These are phyloP conservation scores for Atlantisia rogersi DNA, from an alignment of 2,113 vertebrate species.

Conservation along the genomic window DNA sequence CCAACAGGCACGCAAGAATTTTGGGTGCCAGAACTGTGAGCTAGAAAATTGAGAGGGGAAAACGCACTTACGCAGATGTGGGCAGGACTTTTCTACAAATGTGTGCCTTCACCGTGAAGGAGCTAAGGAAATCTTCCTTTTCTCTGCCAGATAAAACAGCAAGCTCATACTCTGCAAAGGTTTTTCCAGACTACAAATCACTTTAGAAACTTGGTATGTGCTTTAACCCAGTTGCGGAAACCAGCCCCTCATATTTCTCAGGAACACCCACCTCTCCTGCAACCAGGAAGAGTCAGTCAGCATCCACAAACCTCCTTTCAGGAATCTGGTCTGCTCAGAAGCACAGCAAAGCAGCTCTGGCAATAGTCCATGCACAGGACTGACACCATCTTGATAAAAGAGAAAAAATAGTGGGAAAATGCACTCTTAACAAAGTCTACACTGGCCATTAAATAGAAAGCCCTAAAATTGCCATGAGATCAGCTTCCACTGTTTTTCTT, in stretches of 20 bases:
- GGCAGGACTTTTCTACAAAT: not conserved
- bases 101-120: not conserved
- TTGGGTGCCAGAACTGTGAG: not conserved
- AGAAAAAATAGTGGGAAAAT: not conserved
- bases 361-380: not conserved
- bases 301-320: not conserved
- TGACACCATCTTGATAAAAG: not conserved
- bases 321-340: not conserved
- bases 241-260: not conserved
- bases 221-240: not conserved
- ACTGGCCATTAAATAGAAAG: not conserved
- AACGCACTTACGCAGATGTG: fast-evolving
- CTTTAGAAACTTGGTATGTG: not conserved
- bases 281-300: not conserved
- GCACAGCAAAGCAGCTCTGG: not conserved
- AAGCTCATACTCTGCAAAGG: not conserved
- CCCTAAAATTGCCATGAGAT: not conserved
- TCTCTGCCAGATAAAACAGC: slow-evolving; percentile 19
- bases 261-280: slow-evolving; percentile 1
- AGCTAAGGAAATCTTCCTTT: slow-evolving; percentile 1
- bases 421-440: not conserved
- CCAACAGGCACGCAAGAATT: not conserved
- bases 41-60: not conserved
- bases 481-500: not conserved
- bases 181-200: not conserved